Evolutionary conservation across 2,888 invertebrate species (phyloP).

Genomic region (Aquatica leii): DNA sequence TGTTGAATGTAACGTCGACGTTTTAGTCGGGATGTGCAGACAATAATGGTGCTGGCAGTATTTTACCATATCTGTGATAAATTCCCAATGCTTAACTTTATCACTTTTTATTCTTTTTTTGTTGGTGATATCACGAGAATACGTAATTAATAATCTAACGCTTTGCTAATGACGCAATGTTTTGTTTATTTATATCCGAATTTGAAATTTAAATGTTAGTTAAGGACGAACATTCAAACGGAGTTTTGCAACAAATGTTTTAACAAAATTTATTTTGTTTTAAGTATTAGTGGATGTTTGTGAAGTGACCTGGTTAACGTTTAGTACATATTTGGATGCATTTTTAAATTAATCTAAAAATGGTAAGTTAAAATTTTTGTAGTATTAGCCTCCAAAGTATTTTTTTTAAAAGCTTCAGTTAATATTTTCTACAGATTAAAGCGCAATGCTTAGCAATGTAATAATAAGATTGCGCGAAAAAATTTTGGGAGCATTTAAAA

Average conservation of each 20-base stretch:
- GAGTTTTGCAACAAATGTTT: too few relatives aligned
- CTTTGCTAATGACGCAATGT: background rate
- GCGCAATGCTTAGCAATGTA: too few relatives aligned
- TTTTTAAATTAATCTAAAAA: background rate
- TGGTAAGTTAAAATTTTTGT: background rate
- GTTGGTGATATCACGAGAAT: slow-evolving; percentile 4
- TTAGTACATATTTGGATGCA: too few relatives aligned
- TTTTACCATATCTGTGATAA: slow-evolving; percentile 16
- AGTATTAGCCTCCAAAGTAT: too few relatives aligned
- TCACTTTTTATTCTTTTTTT: background rate
- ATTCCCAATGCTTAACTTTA: background rate
- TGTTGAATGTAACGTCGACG: slow-evolving; percentile 30
- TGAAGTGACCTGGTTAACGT: too few relatives aligned
- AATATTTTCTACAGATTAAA: too few relatives aligned
- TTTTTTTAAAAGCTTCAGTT: too few relatives aligned
- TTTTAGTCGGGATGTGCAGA: slow-evolving; percentile 11
- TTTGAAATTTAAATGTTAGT: slow-evolving; percentile 6
- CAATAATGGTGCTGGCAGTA: slow-evolving; percentile 13
- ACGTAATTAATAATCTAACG: slow-evolving; percentile 6
- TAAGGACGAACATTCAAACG: too few relatives aligned
- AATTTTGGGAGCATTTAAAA: too few relatives aligned
- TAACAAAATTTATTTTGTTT: too few relatives aligned
- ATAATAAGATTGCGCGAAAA: too few relatives aligned
- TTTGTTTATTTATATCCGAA: slow-evolving; percentile 2
- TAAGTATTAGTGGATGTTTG: too few relatives aligned